Percentiles rank a stretch among this genome's conserved stretches.
phyloP scores from a whole-genome alignment of 2,113 vertebrate species.

The Merops nubicus region DNA sequence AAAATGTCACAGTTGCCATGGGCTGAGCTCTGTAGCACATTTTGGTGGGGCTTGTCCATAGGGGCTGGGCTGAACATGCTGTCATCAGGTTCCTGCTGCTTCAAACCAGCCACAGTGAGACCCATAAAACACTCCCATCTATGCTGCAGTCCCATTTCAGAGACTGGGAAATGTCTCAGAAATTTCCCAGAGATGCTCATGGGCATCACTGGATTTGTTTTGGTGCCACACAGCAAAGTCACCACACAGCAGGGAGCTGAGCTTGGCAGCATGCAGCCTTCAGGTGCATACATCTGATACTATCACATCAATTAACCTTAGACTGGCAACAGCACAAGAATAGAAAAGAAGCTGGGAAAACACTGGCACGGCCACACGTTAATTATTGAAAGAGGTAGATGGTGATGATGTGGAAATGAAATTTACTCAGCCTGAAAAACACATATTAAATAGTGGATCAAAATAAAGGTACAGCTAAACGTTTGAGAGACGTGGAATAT shows the following conservation, averaged over 20 bases:
- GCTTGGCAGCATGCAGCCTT: neutral
- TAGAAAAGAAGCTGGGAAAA: neutral
- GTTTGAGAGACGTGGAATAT: neutral
- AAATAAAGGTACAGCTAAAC: neutral
- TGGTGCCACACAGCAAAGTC: neutral
- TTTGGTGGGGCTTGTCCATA: neutral
- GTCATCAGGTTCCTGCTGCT: accelerated
- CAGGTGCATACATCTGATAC: neutral
- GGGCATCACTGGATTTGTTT: accelerated
- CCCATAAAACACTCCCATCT: accelerated
- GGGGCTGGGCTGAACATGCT: neutral
- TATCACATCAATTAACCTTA: neutral
- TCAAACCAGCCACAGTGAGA: neutral
- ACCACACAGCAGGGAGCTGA: neutral
- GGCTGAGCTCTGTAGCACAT: neutral
- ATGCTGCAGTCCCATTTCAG: neutral
- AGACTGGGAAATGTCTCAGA: too few relatives aligned
- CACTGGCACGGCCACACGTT: neutral
- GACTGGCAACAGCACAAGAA: neutral
- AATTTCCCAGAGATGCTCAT: too few relatives aligned
- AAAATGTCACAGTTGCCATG: accelerated
- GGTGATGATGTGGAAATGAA: neutral
- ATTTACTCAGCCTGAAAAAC: neutral
- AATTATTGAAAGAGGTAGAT: neutral
- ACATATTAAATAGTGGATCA: neutral